Percentiles rank a stretch among this genome's conserved stretches.
These are phyloP conservation scores for Calonectris borealis DNA, from an alignment of 2,113 vertebrate species.

Conservation along the genomic window DNA sequence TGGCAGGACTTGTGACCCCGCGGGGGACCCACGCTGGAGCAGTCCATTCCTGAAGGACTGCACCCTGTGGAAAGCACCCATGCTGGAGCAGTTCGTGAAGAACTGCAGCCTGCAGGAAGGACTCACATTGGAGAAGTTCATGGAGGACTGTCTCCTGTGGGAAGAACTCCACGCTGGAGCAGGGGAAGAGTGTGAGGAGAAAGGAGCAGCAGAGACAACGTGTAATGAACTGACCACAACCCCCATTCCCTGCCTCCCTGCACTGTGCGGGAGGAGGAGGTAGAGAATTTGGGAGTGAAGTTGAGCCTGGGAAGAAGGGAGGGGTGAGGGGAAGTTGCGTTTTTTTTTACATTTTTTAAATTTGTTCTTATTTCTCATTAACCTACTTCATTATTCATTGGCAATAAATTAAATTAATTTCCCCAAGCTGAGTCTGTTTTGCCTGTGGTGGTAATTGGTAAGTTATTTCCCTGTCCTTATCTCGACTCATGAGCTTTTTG, in stretches of 20 bases:
- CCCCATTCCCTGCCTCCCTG: background rate
- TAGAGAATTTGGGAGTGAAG: background rate
- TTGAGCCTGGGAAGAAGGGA: background rate
- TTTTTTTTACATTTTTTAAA: background rate
- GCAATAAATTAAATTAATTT: background rate
- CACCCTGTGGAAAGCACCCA: background rate
- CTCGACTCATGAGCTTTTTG: background rate
- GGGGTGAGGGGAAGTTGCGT: fast-evolving
- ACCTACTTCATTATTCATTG: background rate
- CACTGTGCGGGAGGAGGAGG: fast-evolving
- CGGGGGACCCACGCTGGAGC: background rate
- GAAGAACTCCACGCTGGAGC: background rate
- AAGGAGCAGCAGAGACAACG: background rate
- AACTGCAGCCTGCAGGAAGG: too few species aligned
- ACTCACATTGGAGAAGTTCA: too few species aligned
- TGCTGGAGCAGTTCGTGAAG: background rate
- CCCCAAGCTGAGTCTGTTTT: background rate
- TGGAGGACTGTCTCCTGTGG: background rate
- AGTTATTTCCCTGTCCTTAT: background rate
- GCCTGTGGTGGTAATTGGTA: background rate
- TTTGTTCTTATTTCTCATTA: background rate
- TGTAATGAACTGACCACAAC: background rate
- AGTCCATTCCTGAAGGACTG: background rate
- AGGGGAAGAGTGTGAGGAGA: fast-evolving
- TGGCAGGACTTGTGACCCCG: too few species aligned